Evolutionary conservation across 2,113 vertebrate species (phyloP).

Genomic region (Eulemur rufifrons): DNA sequence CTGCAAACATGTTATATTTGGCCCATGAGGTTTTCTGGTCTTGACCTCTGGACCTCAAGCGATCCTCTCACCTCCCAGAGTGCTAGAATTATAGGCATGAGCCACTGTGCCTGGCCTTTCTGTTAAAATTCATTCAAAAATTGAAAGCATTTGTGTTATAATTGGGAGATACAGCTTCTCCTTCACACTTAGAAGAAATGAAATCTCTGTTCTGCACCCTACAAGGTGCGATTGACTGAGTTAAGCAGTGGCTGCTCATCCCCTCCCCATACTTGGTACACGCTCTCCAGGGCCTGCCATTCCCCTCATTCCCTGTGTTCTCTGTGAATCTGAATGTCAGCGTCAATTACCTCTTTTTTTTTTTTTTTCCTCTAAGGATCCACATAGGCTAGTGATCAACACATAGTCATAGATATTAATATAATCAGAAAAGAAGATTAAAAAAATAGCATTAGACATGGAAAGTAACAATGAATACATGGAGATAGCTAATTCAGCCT

Average conservation of each 20-base stretch:
- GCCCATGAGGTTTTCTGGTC: not conserved
- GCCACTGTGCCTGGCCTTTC: too few relatives aligned
- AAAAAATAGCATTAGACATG: not conserved
- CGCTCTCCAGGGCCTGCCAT: not conserved
- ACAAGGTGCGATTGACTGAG: not conserved
- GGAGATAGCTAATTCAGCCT: not conserved
- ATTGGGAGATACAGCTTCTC: not conserved
- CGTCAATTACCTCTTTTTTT: not conserved
- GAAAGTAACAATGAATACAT: not conserved
- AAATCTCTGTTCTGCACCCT: not conserved
- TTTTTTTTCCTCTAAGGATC: not conserved
- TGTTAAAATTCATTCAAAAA: not conserved
- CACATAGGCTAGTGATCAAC: not conserved
- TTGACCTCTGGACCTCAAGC: too few relatives aligned
- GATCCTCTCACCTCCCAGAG: too few relatives aligned
- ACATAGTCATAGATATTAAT: not conserved
- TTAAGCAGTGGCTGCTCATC: not conserved
- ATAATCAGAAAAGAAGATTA: not conserved
- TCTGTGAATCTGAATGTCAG: not conserved
- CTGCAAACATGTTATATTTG: not conserved
- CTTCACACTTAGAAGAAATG: not conserved
- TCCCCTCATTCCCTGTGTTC: not conserved
- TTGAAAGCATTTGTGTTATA: not conserved
- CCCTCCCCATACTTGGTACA: rapidly evolving
- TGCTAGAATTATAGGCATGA: not conserved